Conservation (phyloP, 2,888 invertebrate genomes). For the Hypomecis punctinalis region DNA sequence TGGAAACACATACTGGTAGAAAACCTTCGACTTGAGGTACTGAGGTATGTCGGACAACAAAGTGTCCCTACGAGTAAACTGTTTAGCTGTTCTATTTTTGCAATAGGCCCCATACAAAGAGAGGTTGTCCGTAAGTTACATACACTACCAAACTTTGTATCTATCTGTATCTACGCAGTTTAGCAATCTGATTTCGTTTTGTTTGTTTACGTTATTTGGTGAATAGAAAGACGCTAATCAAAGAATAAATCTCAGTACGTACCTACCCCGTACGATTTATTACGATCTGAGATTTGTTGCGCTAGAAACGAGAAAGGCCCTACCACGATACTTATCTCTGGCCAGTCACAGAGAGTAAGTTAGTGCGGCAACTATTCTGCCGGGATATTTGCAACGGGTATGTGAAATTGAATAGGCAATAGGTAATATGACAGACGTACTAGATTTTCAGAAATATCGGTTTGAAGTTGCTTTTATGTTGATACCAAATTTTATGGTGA, state of each 20-base stretch:
- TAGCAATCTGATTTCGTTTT: constrained; percentile 35
- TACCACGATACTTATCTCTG: constrained; percentile 9
- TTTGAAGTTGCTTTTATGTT: not conserved
- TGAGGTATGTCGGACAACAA: no score
- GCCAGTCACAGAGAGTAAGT: not conserved
- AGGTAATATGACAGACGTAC: no score
- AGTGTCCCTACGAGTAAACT: no score
- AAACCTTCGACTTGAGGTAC: no score
- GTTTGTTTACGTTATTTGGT: constrained; percentile 51
- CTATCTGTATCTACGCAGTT: not conserved
- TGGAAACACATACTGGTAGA: no score
- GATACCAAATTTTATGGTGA: not conserved
- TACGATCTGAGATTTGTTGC: constrained; percentile 74
- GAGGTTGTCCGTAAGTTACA: no score
- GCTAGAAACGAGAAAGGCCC: constrained; percentile 46
- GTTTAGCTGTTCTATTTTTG: no score
- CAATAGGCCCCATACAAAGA: no score
- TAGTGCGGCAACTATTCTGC: no score
- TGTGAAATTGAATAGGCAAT: no score
- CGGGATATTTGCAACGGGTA: no score
- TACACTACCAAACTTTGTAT: no score
- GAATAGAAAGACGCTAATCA: constrained; percentile 70
- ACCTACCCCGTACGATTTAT: constrained; percentile 64
- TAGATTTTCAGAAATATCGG: not conserved
- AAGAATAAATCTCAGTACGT: constrained; percentile 69